Percentiles rank a stretch among this genome's conserved stretches.
Evolutionary conservation across 1,140 invertebrate genomes (phyloP).

Genomic region (Physella acuta): DNA sequence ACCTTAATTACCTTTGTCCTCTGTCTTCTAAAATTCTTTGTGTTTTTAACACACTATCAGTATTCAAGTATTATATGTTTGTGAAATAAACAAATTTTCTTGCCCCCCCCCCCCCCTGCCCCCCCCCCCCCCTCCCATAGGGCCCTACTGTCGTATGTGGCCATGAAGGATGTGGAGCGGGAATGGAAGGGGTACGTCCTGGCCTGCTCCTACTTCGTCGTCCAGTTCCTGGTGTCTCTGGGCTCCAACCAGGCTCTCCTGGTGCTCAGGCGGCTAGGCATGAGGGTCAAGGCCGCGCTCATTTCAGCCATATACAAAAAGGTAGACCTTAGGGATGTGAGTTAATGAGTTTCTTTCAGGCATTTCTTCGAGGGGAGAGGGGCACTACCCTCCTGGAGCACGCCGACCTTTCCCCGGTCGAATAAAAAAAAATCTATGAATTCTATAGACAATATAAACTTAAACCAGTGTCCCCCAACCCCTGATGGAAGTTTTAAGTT

Average conservation of each 20-base stretch:
- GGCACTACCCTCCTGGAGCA: not conserved
- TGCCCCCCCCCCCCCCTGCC: no score
- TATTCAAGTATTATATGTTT: no score
- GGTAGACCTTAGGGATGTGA: conserved; percentile 10
- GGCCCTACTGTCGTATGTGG: conserved; percentile 7
- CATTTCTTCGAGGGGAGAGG: no score
- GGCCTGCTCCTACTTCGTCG: conserved; percentile 9
- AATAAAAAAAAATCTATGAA: not conserved
- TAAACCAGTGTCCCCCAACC: no score
- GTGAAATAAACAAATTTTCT: no score
- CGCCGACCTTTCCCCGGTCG: not conserved
- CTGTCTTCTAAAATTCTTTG: no score
- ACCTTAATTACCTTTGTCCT: no score
- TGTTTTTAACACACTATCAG: no score
- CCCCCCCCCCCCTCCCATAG: not conserved
- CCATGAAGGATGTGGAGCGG: not conserved
- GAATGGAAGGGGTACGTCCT: conserved; percentile 16
- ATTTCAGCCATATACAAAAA: conserved; percentile 31
- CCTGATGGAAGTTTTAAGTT: no score
- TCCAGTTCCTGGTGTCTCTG: conserved; percentile 15
- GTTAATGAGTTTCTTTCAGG: no score
- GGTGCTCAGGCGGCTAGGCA: conserved; percentile 11
- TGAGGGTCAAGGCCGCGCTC: conserved; percentile 26
- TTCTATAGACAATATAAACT: no score
- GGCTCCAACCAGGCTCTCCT: conserved; percentile 23